These are phyloP conservation scores for Psylliodes chrysocephalus DNA, from an alignment of 2,888 invertebrate genomes.

Conservation along the genomic window DNA sequence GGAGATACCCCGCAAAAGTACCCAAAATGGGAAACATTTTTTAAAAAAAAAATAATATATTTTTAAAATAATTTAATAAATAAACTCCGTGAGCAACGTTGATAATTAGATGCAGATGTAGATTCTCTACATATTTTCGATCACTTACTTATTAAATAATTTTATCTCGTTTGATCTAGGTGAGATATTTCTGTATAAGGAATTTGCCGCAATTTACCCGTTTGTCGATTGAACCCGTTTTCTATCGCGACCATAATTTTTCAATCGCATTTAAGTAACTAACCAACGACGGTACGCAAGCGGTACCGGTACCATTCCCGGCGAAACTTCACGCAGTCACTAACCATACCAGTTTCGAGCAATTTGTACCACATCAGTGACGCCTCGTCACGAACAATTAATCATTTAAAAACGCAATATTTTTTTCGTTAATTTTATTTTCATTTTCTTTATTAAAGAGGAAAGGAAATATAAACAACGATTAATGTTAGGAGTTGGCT, in stretches of 20 bases:
- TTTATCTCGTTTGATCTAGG: too few relatives aligned
- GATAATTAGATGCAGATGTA: too few relatives aligned
- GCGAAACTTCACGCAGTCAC: not conserved
- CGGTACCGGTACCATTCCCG: not conserved
- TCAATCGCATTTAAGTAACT: not conserved
- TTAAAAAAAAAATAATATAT: too few relatives aligned
- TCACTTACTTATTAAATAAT: too few relatives aligned
- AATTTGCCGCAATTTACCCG: too few relatives aligned
- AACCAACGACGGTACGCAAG: too few relatives aligned
- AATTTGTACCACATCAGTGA: slow-evolving; percentile 12
- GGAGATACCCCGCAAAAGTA: too few relatives aligned
- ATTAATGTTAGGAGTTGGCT: not conserved
- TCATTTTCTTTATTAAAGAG: not conserved
- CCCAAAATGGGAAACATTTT: too few relatives aligned
- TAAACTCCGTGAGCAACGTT: too few relatives aligned
- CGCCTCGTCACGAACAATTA: not conserved
- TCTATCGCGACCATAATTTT: not conserved
- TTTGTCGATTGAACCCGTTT: not conserved
- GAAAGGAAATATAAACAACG: slow-evolving; percentile 1
- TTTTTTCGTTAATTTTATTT: not conserved
- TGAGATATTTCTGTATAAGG: too few relatives aligned
- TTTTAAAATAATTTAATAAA: too few relatives aligned
- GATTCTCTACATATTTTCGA: too few relatives aligned
- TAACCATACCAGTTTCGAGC: not conserved
- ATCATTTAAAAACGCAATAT: not conserved